Conservation (phyloP, 2,113 vertebrate genomes). For the Murina feae region DNA sequence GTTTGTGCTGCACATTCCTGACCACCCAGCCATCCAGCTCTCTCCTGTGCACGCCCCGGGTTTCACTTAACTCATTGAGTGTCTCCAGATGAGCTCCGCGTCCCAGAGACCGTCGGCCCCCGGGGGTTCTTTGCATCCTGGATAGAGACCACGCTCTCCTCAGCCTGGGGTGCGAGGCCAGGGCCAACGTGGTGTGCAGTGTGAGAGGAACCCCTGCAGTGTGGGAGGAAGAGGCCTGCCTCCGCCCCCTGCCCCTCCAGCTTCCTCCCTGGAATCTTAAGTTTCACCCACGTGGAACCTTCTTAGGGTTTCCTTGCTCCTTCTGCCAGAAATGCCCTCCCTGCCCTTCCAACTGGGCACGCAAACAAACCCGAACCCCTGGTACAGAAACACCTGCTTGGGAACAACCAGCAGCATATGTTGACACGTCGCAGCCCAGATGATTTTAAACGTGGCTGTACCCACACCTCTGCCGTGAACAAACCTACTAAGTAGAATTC, state of each 20-base stretch:
- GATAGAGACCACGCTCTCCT: not conserved
- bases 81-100: not conserved
- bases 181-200: not conserved
- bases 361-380: not conserved
- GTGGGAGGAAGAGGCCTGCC: not conserved
- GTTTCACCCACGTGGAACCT: not conserved
- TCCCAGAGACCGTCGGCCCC: not conserved
- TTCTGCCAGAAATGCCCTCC: not conserved
- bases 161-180: rapidly evolving
- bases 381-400: not conserved
- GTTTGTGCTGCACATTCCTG: not conserved
- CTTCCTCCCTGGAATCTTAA: not conserved
- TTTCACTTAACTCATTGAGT: not conserved
- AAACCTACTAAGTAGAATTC: not conserved
- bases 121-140: not conserved
- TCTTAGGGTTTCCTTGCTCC: not conserved
- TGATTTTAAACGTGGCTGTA: not conserved
- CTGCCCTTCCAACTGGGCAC: not conserved
- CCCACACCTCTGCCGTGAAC: too few relatives aligned
- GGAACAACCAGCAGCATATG: not conserved
- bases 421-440: not conserved
- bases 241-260: not conserved
- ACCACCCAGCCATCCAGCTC: not conserved
- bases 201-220: not conserved
- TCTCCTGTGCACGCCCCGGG: not conserved